Conservation (phyloP, 2,797 vertebrate species). For the Scomberomorus guttatus region DNA sequence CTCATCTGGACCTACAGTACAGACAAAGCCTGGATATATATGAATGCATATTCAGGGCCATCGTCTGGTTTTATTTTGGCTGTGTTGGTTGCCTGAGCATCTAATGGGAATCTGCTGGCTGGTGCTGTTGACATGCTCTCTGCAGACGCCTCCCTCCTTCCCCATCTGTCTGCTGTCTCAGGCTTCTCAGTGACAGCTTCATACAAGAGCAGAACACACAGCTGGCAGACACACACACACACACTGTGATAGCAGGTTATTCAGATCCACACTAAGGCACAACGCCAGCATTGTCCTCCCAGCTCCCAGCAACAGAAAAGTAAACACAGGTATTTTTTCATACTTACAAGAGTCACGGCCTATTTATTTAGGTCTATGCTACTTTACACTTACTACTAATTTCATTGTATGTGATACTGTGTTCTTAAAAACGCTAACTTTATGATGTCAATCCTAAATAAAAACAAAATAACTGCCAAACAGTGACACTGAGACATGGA, state of each 20-base stretch:
- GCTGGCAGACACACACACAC: conserved; percentile 40
- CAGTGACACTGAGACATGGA: not conserved
- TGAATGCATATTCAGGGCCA: not conserved
- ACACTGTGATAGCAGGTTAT: conserved; percentile 22
- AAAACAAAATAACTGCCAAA: not conserved
- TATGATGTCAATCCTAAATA: not conserved
- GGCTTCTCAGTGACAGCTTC: conserved; percentile 67
- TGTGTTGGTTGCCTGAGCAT: conserved; percentile 51
- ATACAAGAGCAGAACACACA: conserved; percentile 45
- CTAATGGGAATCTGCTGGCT: conserved; percentile 67
- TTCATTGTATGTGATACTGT: not conserved
- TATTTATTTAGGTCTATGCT: not conserved
- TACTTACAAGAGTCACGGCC: conserved; percentile 1
- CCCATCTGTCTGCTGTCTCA: conserved; percentile 67
- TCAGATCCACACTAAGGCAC: conserved; percentile 11
- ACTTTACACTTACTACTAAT: not conserved
- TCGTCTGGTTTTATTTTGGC: not conserved
- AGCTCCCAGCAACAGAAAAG: conserved; percentile 8
- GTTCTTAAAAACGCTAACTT: not conserved
- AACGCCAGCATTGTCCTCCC: conserved; percentile 11
- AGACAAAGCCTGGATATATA: not conserved
- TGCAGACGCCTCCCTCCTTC: conserved; percentile 58
- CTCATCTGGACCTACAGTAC: conserved; percentile 22
- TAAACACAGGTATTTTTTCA: conserved; percentile 2
- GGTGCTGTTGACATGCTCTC: conserved; percentile 58